A percentile compares a stretch with the other conserved stretches of the same genome.
These are phyloP conservation scores for Onthophagus taurus DNA, from an alignment of 1,140 invertebrate species.

Conservation along the genomic window DNA sequence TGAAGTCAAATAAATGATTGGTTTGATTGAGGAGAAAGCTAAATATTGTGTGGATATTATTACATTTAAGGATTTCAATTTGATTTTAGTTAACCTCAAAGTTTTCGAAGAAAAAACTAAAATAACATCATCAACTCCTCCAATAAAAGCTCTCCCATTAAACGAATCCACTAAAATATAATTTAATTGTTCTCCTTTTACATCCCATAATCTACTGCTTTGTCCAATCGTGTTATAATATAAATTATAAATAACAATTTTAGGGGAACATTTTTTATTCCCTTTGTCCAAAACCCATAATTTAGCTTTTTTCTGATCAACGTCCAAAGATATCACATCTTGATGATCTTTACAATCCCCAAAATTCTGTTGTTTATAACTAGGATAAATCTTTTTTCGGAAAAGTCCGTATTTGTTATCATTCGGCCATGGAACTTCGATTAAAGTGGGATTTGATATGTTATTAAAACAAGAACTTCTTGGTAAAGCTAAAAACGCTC, in stretches of 20 bases:
- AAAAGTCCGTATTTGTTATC: constrained; percentile 10
- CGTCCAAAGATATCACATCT: constrained; percentile 24
- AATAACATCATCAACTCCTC: constrained; percentile 16
- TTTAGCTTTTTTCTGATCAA: constrained; percentile 21
- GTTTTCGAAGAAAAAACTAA: constrained; percentile 14
- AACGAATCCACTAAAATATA: constrained; percentile 1
- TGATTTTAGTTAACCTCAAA: constrained; percentile 15
- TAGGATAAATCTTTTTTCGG: constrained; percentile 15
- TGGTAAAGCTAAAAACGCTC: constrained; percentile 27
- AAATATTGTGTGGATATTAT: constrained; percentile 15
- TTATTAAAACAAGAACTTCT: constrained; percentile 24
- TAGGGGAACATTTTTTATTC: constrained; percentile 21
- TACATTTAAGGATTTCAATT: background rate
- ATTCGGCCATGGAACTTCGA: constrained; percentile 25
- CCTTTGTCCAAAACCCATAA: constrained; percentile 31
- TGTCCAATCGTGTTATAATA: constrained; percentile 16
- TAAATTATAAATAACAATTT: constrained; percentile 26
- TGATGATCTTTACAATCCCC: constrained; percentile 24
- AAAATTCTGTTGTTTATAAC: constrained; percentile 22
- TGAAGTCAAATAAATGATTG: constrained; percentile 13
- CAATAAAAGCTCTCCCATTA: constrained; percentile 21
- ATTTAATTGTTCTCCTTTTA: background rate
- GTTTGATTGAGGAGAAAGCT: constrained; percentile 10
- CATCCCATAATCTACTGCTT: constrained; percentile 1
- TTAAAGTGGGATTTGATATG: constrained; percentile 23